These are phyloP conservation scores for Calypte anna DNA, from an alignment of 2,113 vertebrate species.

Conservation along the genomic window DNA sequence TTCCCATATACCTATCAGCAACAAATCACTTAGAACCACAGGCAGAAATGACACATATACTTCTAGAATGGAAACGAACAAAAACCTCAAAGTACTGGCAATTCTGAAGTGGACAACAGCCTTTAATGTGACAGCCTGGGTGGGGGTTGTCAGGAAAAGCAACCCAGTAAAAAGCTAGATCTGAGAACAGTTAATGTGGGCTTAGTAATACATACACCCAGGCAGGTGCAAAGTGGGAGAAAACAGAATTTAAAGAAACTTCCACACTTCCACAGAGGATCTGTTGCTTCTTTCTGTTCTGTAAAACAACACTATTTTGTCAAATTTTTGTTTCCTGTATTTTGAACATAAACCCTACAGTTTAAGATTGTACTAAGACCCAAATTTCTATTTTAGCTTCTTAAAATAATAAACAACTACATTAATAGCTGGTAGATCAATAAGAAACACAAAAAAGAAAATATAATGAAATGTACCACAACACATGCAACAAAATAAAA, in stretches of 20 bases:
- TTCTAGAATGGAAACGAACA: background rate
- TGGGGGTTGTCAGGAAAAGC: background rate
- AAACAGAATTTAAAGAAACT: background rate
- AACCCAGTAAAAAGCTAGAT: fast-evolving
- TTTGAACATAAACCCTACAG: background rate
- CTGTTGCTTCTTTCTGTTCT: too few species aligned
- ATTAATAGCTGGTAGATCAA: background rate
- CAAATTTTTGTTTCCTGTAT: background rate
- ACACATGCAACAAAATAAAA: background rate
- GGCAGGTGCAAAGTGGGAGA: background rate
- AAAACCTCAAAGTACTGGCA: background rate
- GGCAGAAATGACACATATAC: background rate
- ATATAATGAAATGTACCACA: background rate
- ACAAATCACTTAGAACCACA: background rate
- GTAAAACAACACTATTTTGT: background rate
- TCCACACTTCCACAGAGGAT: background rate
- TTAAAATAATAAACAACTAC: background rate
- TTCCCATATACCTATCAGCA: background rate
- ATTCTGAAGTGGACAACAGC: background rate
- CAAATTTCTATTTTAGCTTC: background rate
- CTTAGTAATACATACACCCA: background rate
- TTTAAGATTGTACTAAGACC: background rate
- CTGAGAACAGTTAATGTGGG: background rate
- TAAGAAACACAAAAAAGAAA: background rate
- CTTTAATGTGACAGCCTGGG: background rate